A percentile compares a stretch with the other conserved stretches of the same genome.
phyloP scores from a whole-genome alignment of 2,113 vertebrate species.

The Malurus alboscapulatus region DNA sequence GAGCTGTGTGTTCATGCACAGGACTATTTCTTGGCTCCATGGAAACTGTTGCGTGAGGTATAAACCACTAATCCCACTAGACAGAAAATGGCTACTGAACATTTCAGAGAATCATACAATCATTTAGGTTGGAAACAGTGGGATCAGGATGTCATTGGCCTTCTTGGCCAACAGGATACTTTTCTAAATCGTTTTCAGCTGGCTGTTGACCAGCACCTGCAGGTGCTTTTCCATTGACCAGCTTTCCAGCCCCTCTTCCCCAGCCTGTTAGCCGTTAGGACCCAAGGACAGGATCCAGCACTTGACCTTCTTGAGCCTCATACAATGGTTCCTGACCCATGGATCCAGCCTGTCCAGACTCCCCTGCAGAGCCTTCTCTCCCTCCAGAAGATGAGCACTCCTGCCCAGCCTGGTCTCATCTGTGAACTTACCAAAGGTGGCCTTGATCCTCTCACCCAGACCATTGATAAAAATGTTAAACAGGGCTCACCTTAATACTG shows the following conservation, averaged over 20 bases:
- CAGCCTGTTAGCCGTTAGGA: neutral
- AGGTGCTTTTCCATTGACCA: neutral
- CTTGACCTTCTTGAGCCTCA: neutral
- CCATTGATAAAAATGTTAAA: neutral
- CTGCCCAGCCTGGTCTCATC: neutral
- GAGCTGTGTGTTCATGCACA: neutral
- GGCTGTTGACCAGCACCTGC: neutral
- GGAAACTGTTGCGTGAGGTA: neutral
- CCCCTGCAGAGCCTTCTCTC: neutral
- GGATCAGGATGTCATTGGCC: neutral
- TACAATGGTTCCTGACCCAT: neutral
- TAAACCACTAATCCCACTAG: neutral
- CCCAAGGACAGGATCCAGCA: fast-evolving
- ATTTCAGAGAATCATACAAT: neutral
- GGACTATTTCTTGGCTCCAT: neutral
- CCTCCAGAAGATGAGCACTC: neutral
- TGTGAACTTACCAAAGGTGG: neutral
- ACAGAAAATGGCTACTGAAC: neutral
- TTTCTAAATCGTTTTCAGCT: neutral
- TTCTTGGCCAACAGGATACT: neutral
- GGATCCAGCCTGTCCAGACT: neutral
- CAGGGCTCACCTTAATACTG: no score
- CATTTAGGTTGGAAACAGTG: neutral
- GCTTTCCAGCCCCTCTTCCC: neutral
- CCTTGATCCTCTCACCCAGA: neutral